Conservation (phyloP, 2,888 invertebrate species). For the Gibbula magus region DNA sequence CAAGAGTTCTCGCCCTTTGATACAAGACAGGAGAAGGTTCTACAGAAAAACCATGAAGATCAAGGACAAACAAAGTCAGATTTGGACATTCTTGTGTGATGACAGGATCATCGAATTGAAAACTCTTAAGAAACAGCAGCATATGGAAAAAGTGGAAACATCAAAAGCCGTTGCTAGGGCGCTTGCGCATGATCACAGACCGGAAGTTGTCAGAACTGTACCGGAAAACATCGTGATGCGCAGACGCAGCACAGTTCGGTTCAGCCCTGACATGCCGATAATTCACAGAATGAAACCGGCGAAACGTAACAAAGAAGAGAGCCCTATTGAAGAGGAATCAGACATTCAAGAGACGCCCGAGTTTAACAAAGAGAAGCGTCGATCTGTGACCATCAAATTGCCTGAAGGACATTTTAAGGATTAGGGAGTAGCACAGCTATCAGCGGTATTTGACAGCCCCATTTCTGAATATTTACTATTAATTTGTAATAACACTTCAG, state of each 20-base stretch:
- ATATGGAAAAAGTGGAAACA: neutral
- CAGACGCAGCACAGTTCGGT: neutral
- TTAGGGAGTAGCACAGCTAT: neutral
- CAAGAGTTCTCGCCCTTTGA: neutral
- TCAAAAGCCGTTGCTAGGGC: neutral
- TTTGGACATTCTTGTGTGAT: neutral
- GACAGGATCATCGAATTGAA: neutral
- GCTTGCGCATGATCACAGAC: neutral
- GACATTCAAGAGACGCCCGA: neutral
- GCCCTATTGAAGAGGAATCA: neutral
- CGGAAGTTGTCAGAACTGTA: slow-evolving; percentile 9
- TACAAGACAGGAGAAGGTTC: neutral
- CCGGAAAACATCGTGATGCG: slow-evolving; percentile 27
- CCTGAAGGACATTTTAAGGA: neutral
- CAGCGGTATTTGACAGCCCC: no score
- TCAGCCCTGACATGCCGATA: neutral
- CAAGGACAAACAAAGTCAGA: slow-evolving; percentile 11
- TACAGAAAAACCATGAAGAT: neutral
- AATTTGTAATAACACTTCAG: no score
- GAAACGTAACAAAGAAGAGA: neutral
- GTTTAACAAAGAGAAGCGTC: neutral
- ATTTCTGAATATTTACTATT: no score
- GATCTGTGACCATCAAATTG: slow-evolving; percentile 7
- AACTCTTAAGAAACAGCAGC: neutral
- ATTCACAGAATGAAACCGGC: neutral